Evolutionary conservation across 2,888 invertebrate species (phyloP), one percentile per base, ranked within the genome.

Genomic region (Tipula lateralis): DNA sequence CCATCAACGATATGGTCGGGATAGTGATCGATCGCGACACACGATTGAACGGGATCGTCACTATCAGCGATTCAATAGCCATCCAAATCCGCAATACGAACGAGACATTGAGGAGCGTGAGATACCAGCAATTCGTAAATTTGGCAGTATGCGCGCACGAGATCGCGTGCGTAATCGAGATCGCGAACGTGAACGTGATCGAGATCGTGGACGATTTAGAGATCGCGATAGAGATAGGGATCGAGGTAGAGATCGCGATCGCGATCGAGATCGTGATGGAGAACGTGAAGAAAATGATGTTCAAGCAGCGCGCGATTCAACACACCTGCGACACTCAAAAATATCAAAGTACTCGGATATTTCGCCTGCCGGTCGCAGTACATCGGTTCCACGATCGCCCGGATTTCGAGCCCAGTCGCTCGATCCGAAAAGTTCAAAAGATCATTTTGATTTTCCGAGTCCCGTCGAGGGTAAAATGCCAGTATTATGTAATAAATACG

Each of bases 401-500:
- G 87, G 87, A 82, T 84, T 84, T 3, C 87, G 89, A 29, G 89
- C 90, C 0, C 90, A 89, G 85, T 90, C 90, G 0, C 88, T 89
- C 1, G 90, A 90, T 86, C 89, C 89, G 7, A 86, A 86, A 2
- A 88, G 88, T 0, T 84, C 19, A 34, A 87, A 88, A 6, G 87
- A 88, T 30, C 88, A 88, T 85, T 66, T 66, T 24, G 66, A 66
- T 7, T 36, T 83, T 13, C 84, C 85, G 32, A 84, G 34, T 5
- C 80, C 84, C 9, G 88, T 88, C 84, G 88, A 89, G 83, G 91
- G 91, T 39, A 91, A 92, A 85, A 92, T 92, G 0, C 93, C 94
- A 0, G 93, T 95, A 39, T 91, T 94, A 66, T 94, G 93, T 88
- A 95, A 95, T 88, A 93, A 92, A 86, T 95, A 95, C 88, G 94